Evolutionary conservation across 2,888 invertebrate species (phyloP).

Genomic region (Amphipyra tragopoginis): DNA sequence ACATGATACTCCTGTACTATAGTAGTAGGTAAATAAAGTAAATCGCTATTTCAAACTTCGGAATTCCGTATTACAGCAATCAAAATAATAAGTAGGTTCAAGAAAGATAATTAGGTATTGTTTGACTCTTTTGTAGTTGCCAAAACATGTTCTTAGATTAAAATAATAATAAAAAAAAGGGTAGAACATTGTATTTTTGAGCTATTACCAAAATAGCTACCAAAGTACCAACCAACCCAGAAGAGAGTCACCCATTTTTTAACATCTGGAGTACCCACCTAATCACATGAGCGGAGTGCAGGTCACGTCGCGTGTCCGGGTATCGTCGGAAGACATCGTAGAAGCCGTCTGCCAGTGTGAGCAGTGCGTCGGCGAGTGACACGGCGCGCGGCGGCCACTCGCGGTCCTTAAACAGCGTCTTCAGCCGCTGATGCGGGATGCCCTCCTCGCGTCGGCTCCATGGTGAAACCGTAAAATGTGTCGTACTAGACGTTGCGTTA

Average conservation of each 20-base stretch:
- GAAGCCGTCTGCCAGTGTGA: constrained; percentile 42
- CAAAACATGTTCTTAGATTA: too few species aligned
- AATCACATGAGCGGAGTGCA: constrained; percentile 21
- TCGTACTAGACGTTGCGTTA: constrained; percentile 12
- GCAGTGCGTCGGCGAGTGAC: constrained; percentile 57
- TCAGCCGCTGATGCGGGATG: constrained; percentile 5
- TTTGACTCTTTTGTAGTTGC: too few species aligned
- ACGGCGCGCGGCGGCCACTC: constrained; percentile 53
- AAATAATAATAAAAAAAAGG: too few species aligned
- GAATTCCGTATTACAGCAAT: too few species aligned
- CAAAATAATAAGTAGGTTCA: too few species aligned
- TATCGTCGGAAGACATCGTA: constrained; percentile 13
- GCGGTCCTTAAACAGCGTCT: neutral
- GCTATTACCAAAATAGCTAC: too few species aligned
- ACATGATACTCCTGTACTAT: too few species aligned
- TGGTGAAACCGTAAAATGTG: constrained; percentile 60
- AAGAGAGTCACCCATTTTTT: neutral
- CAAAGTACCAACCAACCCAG: too few species aligned
- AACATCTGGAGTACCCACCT: constrained; percentile 22
- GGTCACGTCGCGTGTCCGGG: constrained; percentile 33
- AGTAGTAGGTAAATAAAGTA: too few species aligned
- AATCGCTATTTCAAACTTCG: too few species aligned
- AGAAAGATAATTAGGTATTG: too few species aligned
- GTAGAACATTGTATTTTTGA: too few species aligned
- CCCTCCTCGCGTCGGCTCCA: constrained; percentile 45